Conservation (phyloP, 2,113 vertebrate genomes). For the Riparia riparia region DNA sequence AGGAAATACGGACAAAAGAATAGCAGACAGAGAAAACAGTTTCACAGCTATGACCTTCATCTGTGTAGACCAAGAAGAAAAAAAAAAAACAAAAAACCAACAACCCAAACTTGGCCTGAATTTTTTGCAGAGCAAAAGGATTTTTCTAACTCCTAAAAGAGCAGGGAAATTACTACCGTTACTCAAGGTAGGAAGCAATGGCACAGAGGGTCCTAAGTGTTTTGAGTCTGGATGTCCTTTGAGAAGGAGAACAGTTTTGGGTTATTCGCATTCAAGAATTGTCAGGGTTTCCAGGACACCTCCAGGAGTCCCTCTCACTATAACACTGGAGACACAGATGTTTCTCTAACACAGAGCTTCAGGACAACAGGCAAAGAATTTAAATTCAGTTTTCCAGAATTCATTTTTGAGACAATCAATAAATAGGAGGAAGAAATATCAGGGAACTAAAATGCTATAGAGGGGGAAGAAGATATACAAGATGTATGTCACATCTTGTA, state of each 20-base stretch:
- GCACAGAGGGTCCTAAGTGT: background rate
- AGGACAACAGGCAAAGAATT: background rate
- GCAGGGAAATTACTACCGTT: background rate
- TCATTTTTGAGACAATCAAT: background rate
- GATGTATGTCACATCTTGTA: background rate
- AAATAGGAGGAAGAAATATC: background rate
- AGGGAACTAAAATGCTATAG: background rate
- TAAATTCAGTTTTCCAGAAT: background rate
- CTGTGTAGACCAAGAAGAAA: background rate
- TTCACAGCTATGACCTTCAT: background rate
- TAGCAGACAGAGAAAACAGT: background rate
- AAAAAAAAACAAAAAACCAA: too few relatives aligned
- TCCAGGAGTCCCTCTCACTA: background rate
- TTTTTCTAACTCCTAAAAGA: background rate
- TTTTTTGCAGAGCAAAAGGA: background rate
- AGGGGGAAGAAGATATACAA: background rate
- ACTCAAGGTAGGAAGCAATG: background rate
- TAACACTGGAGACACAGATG: fast-evolving
- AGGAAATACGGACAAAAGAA: background rate
- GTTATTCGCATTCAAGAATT: background rate
- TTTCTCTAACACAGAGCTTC: background rate
- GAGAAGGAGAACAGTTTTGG: background rate
- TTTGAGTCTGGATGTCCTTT: background rate
- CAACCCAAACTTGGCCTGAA: background rate
- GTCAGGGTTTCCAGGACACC: background rate